phyloP scores from a whole-genome alignment of 1,140 invertebrate species.

The Drosophila neocordata region DNA sequence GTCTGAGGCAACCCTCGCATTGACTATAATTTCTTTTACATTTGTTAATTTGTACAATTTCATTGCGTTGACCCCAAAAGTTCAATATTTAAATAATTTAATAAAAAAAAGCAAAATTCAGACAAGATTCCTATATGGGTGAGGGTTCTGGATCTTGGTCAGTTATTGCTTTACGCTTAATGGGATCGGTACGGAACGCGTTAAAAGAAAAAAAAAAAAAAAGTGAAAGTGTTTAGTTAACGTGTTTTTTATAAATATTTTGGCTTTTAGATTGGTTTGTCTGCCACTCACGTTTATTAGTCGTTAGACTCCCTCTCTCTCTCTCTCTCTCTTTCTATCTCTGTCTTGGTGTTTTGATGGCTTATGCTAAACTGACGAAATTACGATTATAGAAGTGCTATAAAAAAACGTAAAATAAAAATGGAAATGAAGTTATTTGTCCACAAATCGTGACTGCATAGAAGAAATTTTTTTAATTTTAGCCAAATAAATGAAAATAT shows the following conservation, averaged over 20 bases:
- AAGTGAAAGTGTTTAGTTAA: conserved; percentile 63
- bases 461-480: conserved; percentile 47
- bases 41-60: conserved; percentile 71
- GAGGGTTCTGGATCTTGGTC: conserved; percentile 42
- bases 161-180: conserved; percentile 57
- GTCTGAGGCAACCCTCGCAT: conserved; percentile 14
- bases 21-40: conserved; percentile 28
- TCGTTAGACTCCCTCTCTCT: background rate
- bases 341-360: conserved; percentile 2
- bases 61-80: conserved; percentile 59
- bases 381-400: conserved; percentile 51
- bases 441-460: conserved; percentile 68
- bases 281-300: conserved; percentile 36
- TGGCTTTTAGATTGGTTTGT: conserved; percentile 29
- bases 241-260: conserved; percentile 17
- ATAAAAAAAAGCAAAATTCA: conserved; percentile 48
- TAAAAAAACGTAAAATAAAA: conserved; percentile 38
- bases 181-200: conserved; percentile 45
- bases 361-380: conserved; percentile 43
- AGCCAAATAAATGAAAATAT: conserved; percentile 12
- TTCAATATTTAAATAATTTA: conserved; percentile 78
- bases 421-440: conserved; percentile 53
- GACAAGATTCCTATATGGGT: conserved; percentile 47
- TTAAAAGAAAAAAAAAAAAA: conserved; percentile 52
- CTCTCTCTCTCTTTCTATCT: background rate